Base-by-base conservation (phyloP, 2,797 vertebrate genomes). In the Micromesistius poutassou region DNA sequence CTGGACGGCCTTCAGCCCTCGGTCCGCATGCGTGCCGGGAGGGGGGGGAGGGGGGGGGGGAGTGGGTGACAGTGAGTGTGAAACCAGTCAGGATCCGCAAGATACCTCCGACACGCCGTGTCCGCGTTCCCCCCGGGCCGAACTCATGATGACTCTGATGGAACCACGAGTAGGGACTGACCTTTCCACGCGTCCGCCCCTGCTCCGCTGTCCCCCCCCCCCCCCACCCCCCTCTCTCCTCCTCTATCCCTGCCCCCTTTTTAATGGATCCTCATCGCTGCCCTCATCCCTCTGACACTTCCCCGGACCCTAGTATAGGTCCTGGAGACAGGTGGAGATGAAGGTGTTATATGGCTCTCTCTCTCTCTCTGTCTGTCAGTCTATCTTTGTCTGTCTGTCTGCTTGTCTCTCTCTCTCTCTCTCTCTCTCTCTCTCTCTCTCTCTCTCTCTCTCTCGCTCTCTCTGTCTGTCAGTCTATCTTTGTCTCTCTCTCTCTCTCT, bases 1-100 rank as follows among this genome's bases (percentile, higher is more conserved):
- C 25, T 62, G 7, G 35, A 55, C 82, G 86, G 86, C 85, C 81
- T 84, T 80, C 71, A 77, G 14, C 73, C 36, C 73, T 28, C 4
- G 13, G 8, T 30, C 38, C 13, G 7, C 73, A 22, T 22, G 42
- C 76, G 75, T 77, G 10, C 76, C 33, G 2, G 16, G 2, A 25
- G 5, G 6, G 22, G 22, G 50, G 5, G 2, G 50, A n/a, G 50
- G 22, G 3, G 46, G 50, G 22, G 55, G 5, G 22, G 46, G 5
- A 16, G 19, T 6, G 50, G 50, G 14, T 6, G 46, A 50, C 46
- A 50, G 46, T 19, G 5, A 7, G 55, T 62, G 55, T 25, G 55
- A 62, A 62, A 19, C 55, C 5, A 62, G 55, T 62, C 55, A 25
- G 55, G 55, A 9, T 62, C 6, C 55, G 55, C 46, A 38, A 8